These are phyloP conservation scores for Diarsia rubi DNA, from an alignment of 2,888 invertebrate genomes.

Conservation along the genomic window DNA sequence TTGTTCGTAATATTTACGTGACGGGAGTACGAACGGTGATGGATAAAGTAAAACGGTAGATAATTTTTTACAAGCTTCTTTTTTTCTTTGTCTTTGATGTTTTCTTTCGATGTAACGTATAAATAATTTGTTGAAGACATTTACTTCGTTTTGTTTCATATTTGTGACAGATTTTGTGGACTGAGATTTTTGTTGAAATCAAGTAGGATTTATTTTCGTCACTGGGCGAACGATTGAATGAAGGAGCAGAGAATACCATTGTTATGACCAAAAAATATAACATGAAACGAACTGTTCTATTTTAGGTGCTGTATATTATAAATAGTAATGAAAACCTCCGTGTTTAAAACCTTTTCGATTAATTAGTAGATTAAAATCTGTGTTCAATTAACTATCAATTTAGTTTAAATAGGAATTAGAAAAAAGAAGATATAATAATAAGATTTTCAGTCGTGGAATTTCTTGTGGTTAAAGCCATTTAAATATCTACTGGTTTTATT, in stretches of 20 bases:
- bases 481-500: too few species aligned
- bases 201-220: neutral
- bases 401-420: too few species aligned
- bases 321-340: too few species aligned
- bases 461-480: too few species aligned
- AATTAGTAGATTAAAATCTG: too few species aligned
- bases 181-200: constrained; percentile 16
- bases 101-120: constrained; percentile 28
- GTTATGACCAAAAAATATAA: neutral
- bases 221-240: constrained; percentile 3
- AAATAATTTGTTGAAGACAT: constrained; percentile 48
- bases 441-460: too few species aligned
- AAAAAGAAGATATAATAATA: too few species aligned
- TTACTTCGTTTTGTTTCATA: constrained; percentile 24
- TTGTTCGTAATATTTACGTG: constrained; percentile 59
- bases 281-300: neutral
- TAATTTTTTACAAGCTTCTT: constrained; percentile 54
- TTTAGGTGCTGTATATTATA: neutral
- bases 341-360: too few species aligned
- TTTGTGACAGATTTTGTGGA: constrained; percentile 9
- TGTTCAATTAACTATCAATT: too few species aligned
- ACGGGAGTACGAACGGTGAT: constrained; percentile 50
- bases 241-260: neutral
- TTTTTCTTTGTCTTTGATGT: constrained; percentile 58
- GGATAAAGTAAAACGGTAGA: constrained; percentile 58